Evolutionary conservation across 2,888 invertebrate genomes (phyloP), one percentile per base, ranked within the genome.

Genomic region (Parascotia fuliginaria): DNA sequence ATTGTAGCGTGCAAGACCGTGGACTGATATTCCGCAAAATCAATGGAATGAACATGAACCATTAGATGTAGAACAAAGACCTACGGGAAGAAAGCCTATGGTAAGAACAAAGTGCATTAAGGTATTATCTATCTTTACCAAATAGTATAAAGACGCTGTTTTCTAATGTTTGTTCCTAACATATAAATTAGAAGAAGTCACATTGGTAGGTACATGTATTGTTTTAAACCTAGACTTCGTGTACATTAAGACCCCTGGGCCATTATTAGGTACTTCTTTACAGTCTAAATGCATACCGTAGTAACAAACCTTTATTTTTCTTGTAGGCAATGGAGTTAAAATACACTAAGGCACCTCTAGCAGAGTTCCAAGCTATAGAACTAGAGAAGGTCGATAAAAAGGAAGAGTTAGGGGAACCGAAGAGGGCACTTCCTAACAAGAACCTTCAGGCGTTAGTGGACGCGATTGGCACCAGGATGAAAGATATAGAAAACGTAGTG

Each of bases 381-480:
- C 45, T 47, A 3, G 46, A 55, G 15, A 16, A 3, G 3, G 32
- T 14, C 9, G 32, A 36, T 5, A 39, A 22, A 9, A 45, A 37
- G 7, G 75, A 70, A 1, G 81, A 79, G 27, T 72, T 76, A 7
- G 73, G 75, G 0, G 64, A 75, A 1, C 7, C 24, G 1, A 81
- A 79, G 7, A 68, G 82, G 5, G 5, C 5, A 3, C 19, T 19
- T 3, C 24, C 24, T 1, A 24, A 24, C 0, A 45, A 66, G 0
- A 84, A 87, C 43, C 76, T 90, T 0, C 88, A 90, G 34, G 83
- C 85, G 0, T 46, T 91, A 22, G 90, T 91, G 1, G 89, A 92
- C 46, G 89, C 91, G 0, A 90, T 90, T 13, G 90, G 90, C 0
- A 83, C 77, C 13, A 72, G 89, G n/a, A 88, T 90, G 89, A 67